These are phyloP conservation scores for Pterocles burchelli DNA, from an alignment of 2,113 vertebrate species.

Conservation along the genomic window DNA sequence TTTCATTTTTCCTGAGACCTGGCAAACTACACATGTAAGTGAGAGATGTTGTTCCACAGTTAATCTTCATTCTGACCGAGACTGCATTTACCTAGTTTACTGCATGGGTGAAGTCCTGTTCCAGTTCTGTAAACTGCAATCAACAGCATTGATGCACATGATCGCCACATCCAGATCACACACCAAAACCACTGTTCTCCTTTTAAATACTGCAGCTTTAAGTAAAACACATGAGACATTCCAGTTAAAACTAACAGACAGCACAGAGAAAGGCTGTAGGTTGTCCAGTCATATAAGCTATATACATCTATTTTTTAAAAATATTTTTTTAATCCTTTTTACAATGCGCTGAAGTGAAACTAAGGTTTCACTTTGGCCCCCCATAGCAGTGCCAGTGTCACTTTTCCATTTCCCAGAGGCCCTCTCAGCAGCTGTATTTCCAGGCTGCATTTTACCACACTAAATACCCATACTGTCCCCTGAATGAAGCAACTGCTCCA, in stretches of 20 bases:
- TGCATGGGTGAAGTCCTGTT: not conserved
- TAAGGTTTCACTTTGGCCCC: not conserved
- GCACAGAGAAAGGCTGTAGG: not conserved
- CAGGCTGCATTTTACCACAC: not conserved
- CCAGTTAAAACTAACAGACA: not conserved
- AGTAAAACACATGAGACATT: not conserved
- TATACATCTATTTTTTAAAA: not conserved
- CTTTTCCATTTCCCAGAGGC: not conserved
- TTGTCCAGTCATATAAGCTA: not conserved
- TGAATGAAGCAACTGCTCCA: not conserved
- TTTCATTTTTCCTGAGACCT: not conserved
- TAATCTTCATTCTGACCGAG: not conserved
- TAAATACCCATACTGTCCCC: not conserved
- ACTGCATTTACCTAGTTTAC: not conserved
- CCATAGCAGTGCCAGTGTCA: not conserved
- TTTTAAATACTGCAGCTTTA: not conserved
- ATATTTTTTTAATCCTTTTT: not conserved
- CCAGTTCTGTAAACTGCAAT: not conserved
- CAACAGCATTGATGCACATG: rapidly evolving
- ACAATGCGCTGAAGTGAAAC: not conserved
- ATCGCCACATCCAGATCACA: not conserved
- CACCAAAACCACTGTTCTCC: not conserved
- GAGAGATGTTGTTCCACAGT: not conserved
- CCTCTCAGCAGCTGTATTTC: not conserved
- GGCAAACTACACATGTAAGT: not conserved